phyloP scores from a whole-genome alignment of 2,113 vertebrate species.

The Strix uralensis region DNA sequence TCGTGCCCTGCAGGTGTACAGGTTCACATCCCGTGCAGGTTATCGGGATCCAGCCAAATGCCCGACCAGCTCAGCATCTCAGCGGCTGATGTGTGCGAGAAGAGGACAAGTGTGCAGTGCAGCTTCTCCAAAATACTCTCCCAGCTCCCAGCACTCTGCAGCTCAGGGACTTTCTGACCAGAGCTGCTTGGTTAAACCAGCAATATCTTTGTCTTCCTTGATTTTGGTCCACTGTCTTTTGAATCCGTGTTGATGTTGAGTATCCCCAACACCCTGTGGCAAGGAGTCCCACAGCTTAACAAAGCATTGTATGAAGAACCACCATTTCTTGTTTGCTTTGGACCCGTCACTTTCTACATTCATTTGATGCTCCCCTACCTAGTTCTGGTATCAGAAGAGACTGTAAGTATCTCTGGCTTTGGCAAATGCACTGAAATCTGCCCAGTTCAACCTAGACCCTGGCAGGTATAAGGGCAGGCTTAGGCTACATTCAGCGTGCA shows the following conservation, averaged over 20 bases:
- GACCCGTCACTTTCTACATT: background rate
- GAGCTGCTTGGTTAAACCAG: background rate
- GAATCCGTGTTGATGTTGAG: background rate
- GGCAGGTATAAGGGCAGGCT: background rate
- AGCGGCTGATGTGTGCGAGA: background rate
- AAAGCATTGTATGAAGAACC: background rate
- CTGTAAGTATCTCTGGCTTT: background rate
- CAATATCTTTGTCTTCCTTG: background rate
- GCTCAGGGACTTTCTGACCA: background rate
- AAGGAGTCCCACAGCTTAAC: background rate
- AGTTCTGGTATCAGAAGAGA: background rate
- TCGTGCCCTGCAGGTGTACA: background rate
- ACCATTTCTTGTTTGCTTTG: background rate
- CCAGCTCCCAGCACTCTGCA: background rate
- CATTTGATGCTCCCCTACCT: background rate
- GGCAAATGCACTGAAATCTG: background rate
- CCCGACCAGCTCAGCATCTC: background rate
- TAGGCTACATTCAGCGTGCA: background rate
- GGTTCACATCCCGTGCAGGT: background rate
- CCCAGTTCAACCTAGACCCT: background rate
- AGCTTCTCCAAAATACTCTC: background rate
- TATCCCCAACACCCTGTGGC: background rate
- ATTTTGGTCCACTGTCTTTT: background rate
- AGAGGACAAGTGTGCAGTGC: background rate
- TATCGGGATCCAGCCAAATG: background rate